Percentiles rank a stretch among this genome's conserved stretches.
Conservation (phyloP, 2,113 vertebrate species). For the Laticauda colubrina region DNA sequence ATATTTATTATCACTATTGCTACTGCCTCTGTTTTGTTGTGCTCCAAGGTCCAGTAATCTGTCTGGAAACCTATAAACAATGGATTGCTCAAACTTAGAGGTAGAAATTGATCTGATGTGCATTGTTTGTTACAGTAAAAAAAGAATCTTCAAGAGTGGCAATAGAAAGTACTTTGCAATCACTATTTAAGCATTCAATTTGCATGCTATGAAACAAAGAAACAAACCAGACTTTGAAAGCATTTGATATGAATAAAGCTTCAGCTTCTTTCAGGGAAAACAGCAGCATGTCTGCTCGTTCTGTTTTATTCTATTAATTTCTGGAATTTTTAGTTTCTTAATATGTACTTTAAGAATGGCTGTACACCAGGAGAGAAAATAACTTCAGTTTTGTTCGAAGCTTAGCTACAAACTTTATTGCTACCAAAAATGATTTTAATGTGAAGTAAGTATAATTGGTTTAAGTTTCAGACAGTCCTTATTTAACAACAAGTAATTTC, state of each 20-base stretch:
- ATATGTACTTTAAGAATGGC: not conserved
- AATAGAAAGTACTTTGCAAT: not conserved
- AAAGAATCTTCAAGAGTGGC: not conserved
- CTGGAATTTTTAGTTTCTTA: not conserved
- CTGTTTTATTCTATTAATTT: not conserved
- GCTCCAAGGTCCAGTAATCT: not conserved
- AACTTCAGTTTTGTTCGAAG: not conserved
- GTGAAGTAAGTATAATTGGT: slow-evolving; percentile 16
- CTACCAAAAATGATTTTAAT: not conserved
- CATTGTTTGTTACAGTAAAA: not conserved
- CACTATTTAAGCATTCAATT: not conserved
- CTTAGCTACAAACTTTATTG: not conserved
- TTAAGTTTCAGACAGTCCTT: not conserved
- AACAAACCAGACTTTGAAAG: not conserved
- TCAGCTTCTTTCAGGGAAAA: not conserved
- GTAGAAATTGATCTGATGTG: not conserved
- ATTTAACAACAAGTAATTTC: not conserved
- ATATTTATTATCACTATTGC: not conserved
- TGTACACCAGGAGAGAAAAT: not conserved
- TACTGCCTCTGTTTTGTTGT: not conserved
- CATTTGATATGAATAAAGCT: not conserved
- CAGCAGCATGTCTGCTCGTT: not conserved
- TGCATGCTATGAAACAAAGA: not conserved
- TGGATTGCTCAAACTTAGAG: not conserved
- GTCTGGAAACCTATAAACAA: not conserved